These are phyloP conservation scores for Xestia c-nigrum DNA, from an alignment of 2,888 invertebrate genomes.

Conservation along the genomic window DNA sequence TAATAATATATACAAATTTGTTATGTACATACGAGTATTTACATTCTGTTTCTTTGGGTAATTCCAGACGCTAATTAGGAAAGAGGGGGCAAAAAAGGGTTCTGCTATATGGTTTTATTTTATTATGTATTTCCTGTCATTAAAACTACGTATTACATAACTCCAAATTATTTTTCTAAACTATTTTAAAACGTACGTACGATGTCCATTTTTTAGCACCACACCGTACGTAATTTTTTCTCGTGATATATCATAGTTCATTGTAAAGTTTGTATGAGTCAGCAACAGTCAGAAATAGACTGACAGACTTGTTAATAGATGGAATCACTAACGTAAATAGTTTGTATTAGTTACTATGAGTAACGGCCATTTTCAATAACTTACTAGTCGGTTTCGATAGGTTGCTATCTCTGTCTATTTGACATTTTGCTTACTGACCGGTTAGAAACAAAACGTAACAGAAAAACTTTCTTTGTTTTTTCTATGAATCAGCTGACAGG, in stretches of 20 bases:
- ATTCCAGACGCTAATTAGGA: neutral
- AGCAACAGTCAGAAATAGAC: neutral
- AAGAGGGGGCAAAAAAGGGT: neutral
- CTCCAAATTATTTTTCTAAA: neutral
- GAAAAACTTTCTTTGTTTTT: too few species aligned
- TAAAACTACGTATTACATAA: neutral
- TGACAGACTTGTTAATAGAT: constrained; percentile 19
- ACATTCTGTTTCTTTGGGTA: too few species aligned
- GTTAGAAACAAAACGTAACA: too few species aligned
- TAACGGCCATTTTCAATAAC: too few species aligned
- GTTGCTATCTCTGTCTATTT: too few species aligned
- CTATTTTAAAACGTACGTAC: neutral
- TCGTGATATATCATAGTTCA: constrained; percentile 39
- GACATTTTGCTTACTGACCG: too few species aligned
- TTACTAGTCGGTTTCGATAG: too few species aligned
- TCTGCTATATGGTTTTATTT: constrained; percentile 3
- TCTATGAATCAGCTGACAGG: too few species aligned
- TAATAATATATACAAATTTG: neutral
- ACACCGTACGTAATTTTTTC: neutral
- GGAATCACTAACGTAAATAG: neutral
- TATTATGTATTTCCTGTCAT: constrained; percentile 21
- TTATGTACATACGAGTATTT: neutral
- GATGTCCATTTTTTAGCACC: neutral
- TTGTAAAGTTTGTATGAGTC: constrained; percentile 5
- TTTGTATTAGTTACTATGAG: neutral